Percentiles rank a stretch among this genome's conserved stretches.
Conservation (phyloP, 2,888 invertebrate genomes). For the Stenodera caucasica region DNA sequence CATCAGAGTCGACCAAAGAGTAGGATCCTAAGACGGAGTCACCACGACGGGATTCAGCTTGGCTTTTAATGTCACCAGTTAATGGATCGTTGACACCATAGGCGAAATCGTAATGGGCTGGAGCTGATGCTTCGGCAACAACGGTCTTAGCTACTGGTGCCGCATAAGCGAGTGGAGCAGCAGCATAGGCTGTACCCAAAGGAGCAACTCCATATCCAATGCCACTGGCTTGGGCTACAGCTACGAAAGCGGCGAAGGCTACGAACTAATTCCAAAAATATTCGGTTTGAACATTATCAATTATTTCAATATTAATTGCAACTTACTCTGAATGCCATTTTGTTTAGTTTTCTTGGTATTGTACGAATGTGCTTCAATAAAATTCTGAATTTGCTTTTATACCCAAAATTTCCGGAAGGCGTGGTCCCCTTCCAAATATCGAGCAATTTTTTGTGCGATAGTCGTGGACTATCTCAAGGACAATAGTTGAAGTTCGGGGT, state of each 20-base stretch:
- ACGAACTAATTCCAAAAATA: constrained; percentile 24
- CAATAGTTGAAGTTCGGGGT: constrained; percentile 10
- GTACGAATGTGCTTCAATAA: constrained; percentile 7
- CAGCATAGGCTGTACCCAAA: constrained; percentile 38
- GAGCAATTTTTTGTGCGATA: neutral
- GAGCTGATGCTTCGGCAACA: constrained; percentile 56
- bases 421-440: constrained; percentile 18
- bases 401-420: constrained; percentile 15
- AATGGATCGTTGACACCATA: constrained; percentile 24
- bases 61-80: constrained; percentile 60
- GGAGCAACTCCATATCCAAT: constrained; percentile 40
- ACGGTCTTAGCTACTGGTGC: constrained; percentile 33
- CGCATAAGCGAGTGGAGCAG: constrained; percentile 16
- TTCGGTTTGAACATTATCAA: neutral
- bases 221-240: constrained; percentile 29
- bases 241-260: constrained; percentile 31
- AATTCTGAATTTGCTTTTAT: constrained; percentile 15
- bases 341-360: constrained; percentile 15
- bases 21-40: constrained; percentile 59
- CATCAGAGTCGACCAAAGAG: constrained; percentile 59
- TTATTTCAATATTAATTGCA: constrained; percentile 1
- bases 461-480: constrained; percentile 7
- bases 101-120: constrained; percentile 52
- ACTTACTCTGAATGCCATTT: constrained; percentile 40
- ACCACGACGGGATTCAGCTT: constrained; percentile 59